Conservation (phyloP, 2,797 vertebrate genomes). For the Gymnoscopelus braueri region DNA sequence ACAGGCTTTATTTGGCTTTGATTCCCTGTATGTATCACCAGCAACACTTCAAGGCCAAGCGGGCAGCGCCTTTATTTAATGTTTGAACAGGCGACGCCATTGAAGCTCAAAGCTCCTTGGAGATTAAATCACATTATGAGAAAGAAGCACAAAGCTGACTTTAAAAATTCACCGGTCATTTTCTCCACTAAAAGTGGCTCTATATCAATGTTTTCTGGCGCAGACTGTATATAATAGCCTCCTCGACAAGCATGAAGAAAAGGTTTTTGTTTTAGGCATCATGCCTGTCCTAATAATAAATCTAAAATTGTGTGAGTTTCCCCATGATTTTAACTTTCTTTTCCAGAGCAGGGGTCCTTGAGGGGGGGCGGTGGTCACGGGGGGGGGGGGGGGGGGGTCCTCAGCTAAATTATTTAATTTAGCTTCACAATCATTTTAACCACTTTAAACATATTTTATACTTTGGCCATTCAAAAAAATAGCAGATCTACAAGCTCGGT, state of each 20-base stretch:
- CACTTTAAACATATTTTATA: too few relatives aligned
- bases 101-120: slow-evolving; percentile 31
- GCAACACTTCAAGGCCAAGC: not conserved
- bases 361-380: too few relatives aligned
- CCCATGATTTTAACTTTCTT: not conserved
- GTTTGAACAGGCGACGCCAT: slow-evolving; percentile 46
- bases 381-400: too few relatives aligned
- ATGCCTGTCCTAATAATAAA: not conserved
- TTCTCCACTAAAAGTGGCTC: slow-evolving; percentile 75
- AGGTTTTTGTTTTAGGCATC: not conserved
- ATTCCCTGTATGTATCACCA: not conserved
- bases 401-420: too few relatives aligned
- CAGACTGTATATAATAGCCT: not conserved
- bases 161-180: slow-evolving; percentile 82
- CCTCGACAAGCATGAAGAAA: slow-evolving; percentile 9
- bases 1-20: slow-evolving; percentile 7
- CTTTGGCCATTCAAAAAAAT: too few relatives aligned
- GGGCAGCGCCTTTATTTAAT: slow-evolving; percentile 42
- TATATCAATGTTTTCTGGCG: slow-evolving; percentile 77
- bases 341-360: not conserved
- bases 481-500: too few relatives aligned
- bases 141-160: slow-evolving; percentile 76
- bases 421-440: too few relatives aligned
- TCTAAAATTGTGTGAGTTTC: not conserved
- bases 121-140: slow-evolving; percentile 79